phyloP scores from a whole-genome alignment of 2,113 vertebrate genomes.

The Lynx canadensis region DNA sequence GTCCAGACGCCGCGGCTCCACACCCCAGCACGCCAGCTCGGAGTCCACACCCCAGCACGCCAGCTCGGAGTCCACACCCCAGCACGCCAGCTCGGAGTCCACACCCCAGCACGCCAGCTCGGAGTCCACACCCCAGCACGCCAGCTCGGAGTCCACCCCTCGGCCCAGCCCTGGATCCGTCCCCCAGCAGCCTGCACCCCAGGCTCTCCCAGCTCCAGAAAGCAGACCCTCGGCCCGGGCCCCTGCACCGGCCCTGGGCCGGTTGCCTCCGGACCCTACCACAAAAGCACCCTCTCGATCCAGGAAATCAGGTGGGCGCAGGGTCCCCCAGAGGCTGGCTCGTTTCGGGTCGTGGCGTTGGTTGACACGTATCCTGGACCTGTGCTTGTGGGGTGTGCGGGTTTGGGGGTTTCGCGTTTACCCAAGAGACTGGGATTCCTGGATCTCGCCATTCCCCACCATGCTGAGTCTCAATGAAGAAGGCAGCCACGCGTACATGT shows the following conservation, averaged over 20 bases:
- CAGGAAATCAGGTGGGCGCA: constrained; percentile 61
- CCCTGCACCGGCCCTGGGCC: too few species aligned
- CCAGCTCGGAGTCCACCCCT: neutral
- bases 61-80: rapidly evolving
- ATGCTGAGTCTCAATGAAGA: neutral
- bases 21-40: neutral
- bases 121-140: too few species aligned
- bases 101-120: neutral
- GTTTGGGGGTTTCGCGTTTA: neutral
- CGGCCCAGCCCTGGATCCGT: rapidly evolving
- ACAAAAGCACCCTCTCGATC: neutral
- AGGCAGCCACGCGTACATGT: neutral
- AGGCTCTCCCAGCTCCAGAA: neutral
- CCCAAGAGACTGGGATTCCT: neutral
- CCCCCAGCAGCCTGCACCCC: neutral
- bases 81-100: too few species aligned
- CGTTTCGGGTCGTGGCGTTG: rapidly evolving
- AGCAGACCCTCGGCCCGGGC: rapidly evolving
- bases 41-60: neutral
- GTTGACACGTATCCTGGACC: neutral
- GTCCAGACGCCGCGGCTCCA: constrained; percentile 1
- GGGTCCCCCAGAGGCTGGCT: neutral
- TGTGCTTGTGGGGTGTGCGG: neutral
- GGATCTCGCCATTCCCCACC: neutral
- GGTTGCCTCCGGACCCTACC: rapidly evolving